Conservation (phyloP, 2,888 invertebrate species). For the Athalia cordata region DNA sequence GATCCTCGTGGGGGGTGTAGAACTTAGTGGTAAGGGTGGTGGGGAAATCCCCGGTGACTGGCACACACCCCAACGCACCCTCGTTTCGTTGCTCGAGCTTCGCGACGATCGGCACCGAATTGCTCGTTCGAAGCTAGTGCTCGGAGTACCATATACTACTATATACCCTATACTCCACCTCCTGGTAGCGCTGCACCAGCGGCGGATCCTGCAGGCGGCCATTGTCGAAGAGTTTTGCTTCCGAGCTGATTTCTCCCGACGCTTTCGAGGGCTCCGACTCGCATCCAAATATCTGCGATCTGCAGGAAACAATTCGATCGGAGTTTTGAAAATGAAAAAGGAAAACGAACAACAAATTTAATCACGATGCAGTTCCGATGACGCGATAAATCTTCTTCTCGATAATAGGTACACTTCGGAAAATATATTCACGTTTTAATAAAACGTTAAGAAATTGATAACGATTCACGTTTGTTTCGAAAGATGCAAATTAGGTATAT, state of each 20-base stretch:
- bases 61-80: conserved; percentile 55
- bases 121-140: conserved; percentile 33
- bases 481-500: no score
- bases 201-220: conserved; percentile 21
- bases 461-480: no score
- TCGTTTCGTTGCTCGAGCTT: conserved; percentile 45
- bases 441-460: no score
- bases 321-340: no score
- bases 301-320: no score
- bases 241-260: not conserved
- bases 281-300: not conserved
- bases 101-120: conserved; percentile 43
- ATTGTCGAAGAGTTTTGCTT: conserved; percentile 13
- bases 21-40: conserved; percentile 43
- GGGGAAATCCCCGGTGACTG: conserved; percentile 58
- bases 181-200: conserved; percentile 24
- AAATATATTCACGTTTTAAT: no score
- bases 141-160: not conserved
- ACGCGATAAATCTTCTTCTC: no score
- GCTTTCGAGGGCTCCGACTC: conserved; percentile 7
- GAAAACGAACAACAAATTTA: no score
- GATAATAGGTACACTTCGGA: no score
- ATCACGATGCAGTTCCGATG: no score
- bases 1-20: conserved; percentile 67
- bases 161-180: conserved; percentile 21